Evolutionary conservation across 2,797 vertebrate genomes (phyloP).

Genomic region (Sebastes oblongus): DNA sequence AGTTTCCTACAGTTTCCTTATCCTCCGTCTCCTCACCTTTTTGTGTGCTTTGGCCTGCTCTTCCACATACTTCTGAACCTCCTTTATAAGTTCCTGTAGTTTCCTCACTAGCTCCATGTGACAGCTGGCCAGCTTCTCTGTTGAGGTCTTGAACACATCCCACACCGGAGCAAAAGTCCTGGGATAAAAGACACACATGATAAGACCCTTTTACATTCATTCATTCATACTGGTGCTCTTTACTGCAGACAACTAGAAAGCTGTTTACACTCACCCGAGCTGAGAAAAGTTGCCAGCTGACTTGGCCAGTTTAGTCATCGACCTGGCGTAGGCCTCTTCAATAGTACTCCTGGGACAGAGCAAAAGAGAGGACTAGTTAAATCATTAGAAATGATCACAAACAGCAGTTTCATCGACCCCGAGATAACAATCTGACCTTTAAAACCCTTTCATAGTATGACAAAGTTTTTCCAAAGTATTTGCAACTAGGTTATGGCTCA

Average conservation of each 20-base stretch:
- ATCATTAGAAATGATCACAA: background rate
- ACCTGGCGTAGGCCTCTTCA: conserved; percentile 94
- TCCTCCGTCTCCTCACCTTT: conserved; percentile 84
- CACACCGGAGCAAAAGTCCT: conserved; percentile 95
- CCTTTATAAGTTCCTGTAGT: conserved; percentile 96
- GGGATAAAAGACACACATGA: background rate
- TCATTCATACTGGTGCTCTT: background rate
- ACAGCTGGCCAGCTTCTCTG: conserved; percentile 93
- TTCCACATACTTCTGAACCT: conserved; percentile 97
- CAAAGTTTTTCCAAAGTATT: background rate
- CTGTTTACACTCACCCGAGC: conserved; percentile 87
- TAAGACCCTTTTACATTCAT: background rate
- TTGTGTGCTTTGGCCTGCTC: conserved; percentile 98
- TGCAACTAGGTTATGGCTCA: conserved; percentile 13
- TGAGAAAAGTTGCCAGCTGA: conserved; percentile 95
- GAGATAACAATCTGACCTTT: background rate
- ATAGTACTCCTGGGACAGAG: conserved; percentile 87
- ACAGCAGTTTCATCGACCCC: background rate
- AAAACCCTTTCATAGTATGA: background rate
- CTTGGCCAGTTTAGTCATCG: conserved; percentile 98
- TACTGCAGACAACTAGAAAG: background rate
- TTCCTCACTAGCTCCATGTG: conserved; percentile 95
- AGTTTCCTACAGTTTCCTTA: background rate
- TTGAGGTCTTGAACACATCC: conserved; percentile 96
- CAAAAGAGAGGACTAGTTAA: background rate